phyloP scores from a whole-genome alignment of 2,113 vertebrate species.

The Oryzias melastigma region DNA sequence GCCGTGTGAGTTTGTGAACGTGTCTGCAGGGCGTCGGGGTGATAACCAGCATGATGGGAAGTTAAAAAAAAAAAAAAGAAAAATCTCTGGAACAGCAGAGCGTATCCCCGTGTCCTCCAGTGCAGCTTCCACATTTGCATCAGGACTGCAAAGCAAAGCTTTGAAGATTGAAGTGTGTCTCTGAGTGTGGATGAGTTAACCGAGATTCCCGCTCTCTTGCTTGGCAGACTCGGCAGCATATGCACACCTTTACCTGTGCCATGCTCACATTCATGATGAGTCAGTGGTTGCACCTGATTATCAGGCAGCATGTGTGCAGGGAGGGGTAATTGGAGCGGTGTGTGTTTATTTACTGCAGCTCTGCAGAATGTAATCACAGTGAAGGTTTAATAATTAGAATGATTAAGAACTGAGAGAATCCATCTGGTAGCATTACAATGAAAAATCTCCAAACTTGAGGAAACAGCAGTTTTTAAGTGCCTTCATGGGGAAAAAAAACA shows the following conservation, averaged over 20 bases:
- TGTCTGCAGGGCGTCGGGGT: neutral
- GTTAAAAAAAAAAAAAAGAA: constrained; percentile 49
- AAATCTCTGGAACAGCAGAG: constrained; percentile 60
- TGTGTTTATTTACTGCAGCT: constrained; percentile 42
- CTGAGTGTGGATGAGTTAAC: constrained; percentile 35
- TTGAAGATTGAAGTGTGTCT: constrained; percentile 66
- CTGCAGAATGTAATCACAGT: constrained; percentile 31
- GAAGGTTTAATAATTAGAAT: constrained; percentile 63
- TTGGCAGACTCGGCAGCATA: constrained; percentile 2
- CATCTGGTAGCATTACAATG: constrained; percentile 64
- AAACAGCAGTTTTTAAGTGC: constrained; percentile 82
- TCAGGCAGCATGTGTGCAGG: too few relatives aligned
- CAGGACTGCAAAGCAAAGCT: constrained; percentile 46
- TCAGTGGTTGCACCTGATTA: too few relatives aligned
- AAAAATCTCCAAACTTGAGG: constrained; percentile 70
- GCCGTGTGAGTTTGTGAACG: neutral
- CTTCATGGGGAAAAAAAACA: constrained; percentile 84
- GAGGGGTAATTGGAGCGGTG: constrained; percentile 21
- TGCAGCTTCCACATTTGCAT: constrained; percentile 68
- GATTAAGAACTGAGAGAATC: constrained; percentile 48
- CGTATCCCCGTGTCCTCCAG: constrained; percentile 61
- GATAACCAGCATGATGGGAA: too few relatives aligned
- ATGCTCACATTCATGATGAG: too few relatives aligned
- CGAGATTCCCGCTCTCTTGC: constrained; percentile 20
- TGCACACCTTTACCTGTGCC: constrained; percentile 10